Evolutionary conservation across 2,797 vertebrate species (phyloP).

Genomic region (Coreius guichenoti): DNA sequence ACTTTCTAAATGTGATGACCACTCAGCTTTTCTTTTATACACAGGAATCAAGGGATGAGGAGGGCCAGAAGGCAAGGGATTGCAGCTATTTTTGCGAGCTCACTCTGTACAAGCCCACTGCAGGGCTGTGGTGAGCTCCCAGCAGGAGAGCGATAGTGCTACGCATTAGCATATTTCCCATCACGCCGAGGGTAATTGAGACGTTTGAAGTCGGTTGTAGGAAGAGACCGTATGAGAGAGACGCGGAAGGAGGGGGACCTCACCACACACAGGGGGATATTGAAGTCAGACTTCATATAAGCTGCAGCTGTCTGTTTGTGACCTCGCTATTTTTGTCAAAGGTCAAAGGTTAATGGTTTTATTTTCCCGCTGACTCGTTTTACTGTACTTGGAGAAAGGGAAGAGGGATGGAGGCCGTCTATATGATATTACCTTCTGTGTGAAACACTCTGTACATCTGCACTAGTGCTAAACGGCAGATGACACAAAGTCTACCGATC

Average conservation of each 20-base stretch:
- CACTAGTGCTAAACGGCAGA: background rate
- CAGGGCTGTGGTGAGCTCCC: conserved; percentile 6
- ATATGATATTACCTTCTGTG: conserved; percentile 11
- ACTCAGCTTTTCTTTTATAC: conserved; percentile 2
- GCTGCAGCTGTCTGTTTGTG: conserved; percentile 57
- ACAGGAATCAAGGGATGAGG: background rate
- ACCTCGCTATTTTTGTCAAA: conserved; percentile 64
- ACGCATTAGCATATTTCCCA: conserved; percentile 59
- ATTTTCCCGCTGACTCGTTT: conserved; percentile 63
- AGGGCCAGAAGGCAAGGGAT: conserved; percentile 5
- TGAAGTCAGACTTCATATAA: conserved; percentile 36
- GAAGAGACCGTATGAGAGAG: conserved; percentile 29
- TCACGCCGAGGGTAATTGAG: conserved; percentile 55
- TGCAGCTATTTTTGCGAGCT: conserved; percentile 11
- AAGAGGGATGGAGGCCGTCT: conserved; percentile 22
- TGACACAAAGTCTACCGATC: background rate
- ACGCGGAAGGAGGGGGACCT: background rate
- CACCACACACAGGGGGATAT: conserved; percentile 27
- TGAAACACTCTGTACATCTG: conserved; percentile 11
- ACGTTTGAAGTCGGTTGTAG: conserved; percentile 45
- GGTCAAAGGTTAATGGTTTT: conserved; percentile 65
- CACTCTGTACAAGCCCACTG: conserved; percentile 6
- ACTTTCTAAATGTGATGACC: conserved; percentile 1
- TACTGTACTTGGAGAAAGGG: conserved; percentile 54
- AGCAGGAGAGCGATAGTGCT: background rate